Conservation (phyloP, 1,140 invertebrate genomes). For the Pseudoatta argentina region DNA sequence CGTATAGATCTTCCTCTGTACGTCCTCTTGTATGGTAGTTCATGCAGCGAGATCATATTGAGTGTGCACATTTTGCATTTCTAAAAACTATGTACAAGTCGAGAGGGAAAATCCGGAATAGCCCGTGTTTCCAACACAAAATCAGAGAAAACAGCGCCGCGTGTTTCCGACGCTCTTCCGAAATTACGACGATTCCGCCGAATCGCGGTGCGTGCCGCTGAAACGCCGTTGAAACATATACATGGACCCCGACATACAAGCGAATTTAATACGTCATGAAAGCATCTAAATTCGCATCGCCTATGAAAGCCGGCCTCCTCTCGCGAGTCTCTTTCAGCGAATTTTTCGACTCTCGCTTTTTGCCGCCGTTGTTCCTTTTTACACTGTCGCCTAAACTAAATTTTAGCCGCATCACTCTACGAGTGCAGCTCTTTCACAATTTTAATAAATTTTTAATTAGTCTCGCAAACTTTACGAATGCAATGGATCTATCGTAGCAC, state of each 20-base stretch:
- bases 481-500: background rate
- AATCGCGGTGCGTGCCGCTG: background rate
- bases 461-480: constrained; percentile 33
- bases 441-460: constrained; percentile 48
- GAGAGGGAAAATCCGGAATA: constrained; percentile 27
- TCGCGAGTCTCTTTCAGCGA: background rate
- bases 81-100: constrained; percentile 39
- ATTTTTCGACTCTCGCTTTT: constrained; percentile 50
- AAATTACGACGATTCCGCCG: constrained; percentile 49
- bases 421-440: constrained; percentile 4
- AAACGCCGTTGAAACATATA: constrained; percentile 48
- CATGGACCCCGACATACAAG: constrained; percentile 7
- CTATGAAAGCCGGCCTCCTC: constrained; percentile 10
- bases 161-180: constrained; percentile 30
- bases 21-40: background rate
- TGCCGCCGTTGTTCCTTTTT: constrained; percentile 38
- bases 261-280: constrained; percentile 64
- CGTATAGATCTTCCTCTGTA: background rate
- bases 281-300: constrained; percentile 57
- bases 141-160: constrained; percentile 41
- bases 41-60: background rate
- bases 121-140: constrained; percentile 27
- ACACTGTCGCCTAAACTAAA: constrained; percentile 6
- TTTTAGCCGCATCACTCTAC: constrained; percentile 6
- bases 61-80: constrained; percentile 27